These are phyloP conservation scores for Andrena dorsata DNA, from an alignment of 2,888 invertebrate species.

Conservation along the genomic window DNA sequence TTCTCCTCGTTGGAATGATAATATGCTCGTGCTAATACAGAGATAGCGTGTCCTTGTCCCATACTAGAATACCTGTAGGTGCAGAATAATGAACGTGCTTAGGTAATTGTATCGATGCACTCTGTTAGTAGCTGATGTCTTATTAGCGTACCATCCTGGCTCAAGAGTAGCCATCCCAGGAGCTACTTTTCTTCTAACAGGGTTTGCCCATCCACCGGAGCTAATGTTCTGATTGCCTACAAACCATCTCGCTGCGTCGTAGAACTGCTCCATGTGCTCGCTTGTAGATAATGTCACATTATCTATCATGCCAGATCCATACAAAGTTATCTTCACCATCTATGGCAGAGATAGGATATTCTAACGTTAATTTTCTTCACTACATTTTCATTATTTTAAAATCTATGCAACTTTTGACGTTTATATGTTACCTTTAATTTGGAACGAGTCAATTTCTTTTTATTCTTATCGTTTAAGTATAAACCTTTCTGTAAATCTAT, in stretches of 20 bases:
- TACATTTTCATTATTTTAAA: neutral
- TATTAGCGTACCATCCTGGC: conserved; percentile 91
- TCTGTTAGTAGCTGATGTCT: neutral
- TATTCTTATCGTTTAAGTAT: conserved; percentile 89
- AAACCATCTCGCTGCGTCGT: conserved; percentile 97
- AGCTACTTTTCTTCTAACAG: conserved; percentile 92
- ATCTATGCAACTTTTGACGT: neutral
- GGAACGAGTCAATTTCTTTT: conserved; percentile 89
- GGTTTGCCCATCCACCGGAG: conserved; percentile 97
- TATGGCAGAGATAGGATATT: conserved; percentile 73
- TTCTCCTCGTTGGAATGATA: conserved; percentile 91
- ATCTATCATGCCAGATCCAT: conserved; percentile 91
- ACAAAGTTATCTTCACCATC: conserved; percentile 89
- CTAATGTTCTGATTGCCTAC: conserved; percentile 92
- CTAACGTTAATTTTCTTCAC: neutral
- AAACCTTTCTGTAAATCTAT: conserved; percentile 97
- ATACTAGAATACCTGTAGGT: conserved; percentile 94
- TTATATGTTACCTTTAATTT: conserved; percentile 88
- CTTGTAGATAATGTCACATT: conserved; percentile 92
- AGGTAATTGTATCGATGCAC: neutral
- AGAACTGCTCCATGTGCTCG: conserved; percentile 96
- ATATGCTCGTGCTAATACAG: conserved; percentile 96
- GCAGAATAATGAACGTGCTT: neutral
- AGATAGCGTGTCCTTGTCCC: conserved; percentile 99
- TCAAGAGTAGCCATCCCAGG: conserved; percentile 91